Percentiles rank a stretch among this genome's conserved stretches.
Evolutionary conservation across 2,797 vertebrate species (phyloP).

Genomic region (Pithecia hirsuta): DNA sequence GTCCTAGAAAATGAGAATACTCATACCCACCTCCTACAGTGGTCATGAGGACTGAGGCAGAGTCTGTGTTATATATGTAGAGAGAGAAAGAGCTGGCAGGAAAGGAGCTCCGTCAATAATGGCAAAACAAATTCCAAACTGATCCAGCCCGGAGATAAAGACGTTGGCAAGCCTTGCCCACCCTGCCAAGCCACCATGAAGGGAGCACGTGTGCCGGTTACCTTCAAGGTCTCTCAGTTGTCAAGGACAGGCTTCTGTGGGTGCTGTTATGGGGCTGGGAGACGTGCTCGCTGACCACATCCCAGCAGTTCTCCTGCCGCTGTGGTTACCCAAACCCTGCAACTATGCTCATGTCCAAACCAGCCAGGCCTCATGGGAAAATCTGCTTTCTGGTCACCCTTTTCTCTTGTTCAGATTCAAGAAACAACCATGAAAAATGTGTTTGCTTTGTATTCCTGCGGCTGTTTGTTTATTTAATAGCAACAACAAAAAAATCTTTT

Average conservation of each 20-base stretch:
- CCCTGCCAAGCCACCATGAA: background rate
- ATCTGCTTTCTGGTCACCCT: background rate
- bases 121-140: background rate
- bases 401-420: background rate
- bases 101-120: background rate
- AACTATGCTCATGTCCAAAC: background rate
- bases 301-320: conserved; percentile 47
- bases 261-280: background rate
- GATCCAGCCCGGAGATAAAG: background rate
- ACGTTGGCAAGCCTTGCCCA: background rate
- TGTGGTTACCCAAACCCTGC: conserved; percentile 44
- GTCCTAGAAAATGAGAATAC: background rate
- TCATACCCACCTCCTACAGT: background rate
- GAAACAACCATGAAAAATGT: background rate
- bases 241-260: conserved; percentile 43
- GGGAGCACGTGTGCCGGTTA: background rate
- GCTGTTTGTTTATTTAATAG: background rate
- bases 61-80: rapidly evolving
- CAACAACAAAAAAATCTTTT: background rate
- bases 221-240: background rate
- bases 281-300: background rate
- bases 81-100: background rate
- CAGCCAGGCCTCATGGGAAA: background rate
- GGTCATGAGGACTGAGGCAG: background rate
- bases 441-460: background rate